These are phyloP conservation scores for Arothron firmamentum DNA, from an alignment of 2,113 vertebrate species.

Conservation along the genomic window DNA sequence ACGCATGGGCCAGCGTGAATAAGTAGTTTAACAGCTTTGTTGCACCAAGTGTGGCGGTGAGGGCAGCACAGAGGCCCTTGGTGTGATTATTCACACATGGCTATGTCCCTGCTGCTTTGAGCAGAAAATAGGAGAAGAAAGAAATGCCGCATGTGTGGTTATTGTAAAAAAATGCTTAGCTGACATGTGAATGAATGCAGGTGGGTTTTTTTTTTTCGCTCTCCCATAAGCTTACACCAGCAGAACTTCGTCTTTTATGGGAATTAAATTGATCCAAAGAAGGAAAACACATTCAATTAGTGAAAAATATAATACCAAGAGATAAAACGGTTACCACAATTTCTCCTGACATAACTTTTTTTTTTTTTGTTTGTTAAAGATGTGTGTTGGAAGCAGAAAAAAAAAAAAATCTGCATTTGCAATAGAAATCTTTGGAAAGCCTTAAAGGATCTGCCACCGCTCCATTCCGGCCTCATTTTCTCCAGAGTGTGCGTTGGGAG, in stretches of 20 bases:
- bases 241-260: slow-evolving; percentile 27
- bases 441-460: slow-evolving; percentile 66
- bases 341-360: slow-evolving; percentile 69
- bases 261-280: slow-evolving; percentile 41
- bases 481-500: slow-evolving; percentile 52
- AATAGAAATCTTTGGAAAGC: slow-evolving; percentile 69
- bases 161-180: slow-evolving; percentile 65
- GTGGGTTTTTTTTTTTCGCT: slow-evolving; percentile 26
- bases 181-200: slow-evolving; percentile 59
- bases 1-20: slow-evolving; percentile 70
- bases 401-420: slow-evolving; percentile 71
- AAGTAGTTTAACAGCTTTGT: slow-evolving; percentile 33
- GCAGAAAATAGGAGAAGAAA: slow-evolving; percentile 59
- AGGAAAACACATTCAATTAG: slow-evolving; percentile 72
- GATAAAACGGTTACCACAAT: slow-evolving; percentile 69
- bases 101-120: slow-evolving; percentile 61
- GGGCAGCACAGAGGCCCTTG: slow-evolving; percentile 66
- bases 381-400: slow-evolving; percentile 49
- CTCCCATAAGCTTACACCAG: not conserved
- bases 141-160: slow-evolving; percentile 68
- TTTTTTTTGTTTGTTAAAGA: slow-evolving; percentile 56
- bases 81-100: slow-evolving; percentile 76
- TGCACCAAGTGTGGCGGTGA: slow-evolving; percentile 58
- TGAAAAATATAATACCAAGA: slow-evolving; percentile 74
- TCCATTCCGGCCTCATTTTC: slow-evolving; percentile 66